phyloP scores from a whole-genome alignment of 2,113 vertebrate genomes.

The Xerus inauris region DNA sequence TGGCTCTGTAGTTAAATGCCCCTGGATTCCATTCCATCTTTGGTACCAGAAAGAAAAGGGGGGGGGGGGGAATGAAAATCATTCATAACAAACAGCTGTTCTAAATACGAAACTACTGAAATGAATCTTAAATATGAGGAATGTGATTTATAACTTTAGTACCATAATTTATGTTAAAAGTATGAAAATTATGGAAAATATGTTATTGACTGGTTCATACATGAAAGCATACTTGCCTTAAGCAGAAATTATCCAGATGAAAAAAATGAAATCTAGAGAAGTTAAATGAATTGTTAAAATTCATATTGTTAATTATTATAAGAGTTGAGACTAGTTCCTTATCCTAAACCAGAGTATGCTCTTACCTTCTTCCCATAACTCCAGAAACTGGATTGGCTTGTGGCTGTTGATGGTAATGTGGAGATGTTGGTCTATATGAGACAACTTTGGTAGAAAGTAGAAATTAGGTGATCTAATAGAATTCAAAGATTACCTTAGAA shows the following conservation, averaged over 20 bases:
- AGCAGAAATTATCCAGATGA: background rate
- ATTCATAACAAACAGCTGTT: background rate
- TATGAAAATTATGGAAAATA: background rate
- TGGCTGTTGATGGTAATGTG: background rate
- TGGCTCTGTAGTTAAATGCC: no score
- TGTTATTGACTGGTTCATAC: background rate
- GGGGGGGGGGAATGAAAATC: background rate
- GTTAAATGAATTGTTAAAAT: background rate
- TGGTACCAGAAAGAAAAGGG: no score
- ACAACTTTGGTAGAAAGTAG: background rate
- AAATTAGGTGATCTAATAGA: background rate
- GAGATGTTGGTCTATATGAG: background rate
- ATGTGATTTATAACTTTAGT: background rate
- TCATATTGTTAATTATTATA: background rate
- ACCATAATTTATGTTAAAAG: slow-evolving; percentile 25
- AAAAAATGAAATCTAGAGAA: background rate
- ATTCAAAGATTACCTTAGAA: background rate
- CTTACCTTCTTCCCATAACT: background rate
- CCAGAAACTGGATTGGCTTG: background rate
- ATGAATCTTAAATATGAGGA: background rate
- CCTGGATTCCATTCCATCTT: no score
- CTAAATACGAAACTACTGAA: slow-evolving; percentile 43
- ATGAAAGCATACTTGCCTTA: background rate
- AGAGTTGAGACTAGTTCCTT: background rate
- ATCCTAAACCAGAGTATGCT: background rate